Evolutionary conservation across 2,113 vertebrate species (phyloP).

Genomic region (Oncorhynchus tshawytscha): DNA sequence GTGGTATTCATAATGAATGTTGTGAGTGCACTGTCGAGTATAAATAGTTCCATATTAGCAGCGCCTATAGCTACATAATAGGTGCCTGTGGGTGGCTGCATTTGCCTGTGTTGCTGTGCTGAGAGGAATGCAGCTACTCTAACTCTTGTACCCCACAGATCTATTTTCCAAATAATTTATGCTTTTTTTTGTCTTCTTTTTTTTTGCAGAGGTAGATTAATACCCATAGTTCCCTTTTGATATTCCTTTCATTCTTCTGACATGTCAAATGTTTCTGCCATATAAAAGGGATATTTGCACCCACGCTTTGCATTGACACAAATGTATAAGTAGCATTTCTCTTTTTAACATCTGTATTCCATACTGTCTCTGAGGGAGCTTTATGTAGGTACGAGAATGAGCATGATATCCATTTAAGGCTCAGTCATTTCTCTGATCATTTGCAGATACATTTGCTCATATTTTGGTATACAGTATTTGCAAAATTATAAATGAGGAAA

Average conservation of each 20-base stretch:
- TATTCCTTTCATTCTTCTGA: conserved; percentile 50
- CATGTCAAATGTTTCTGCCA: conserved; percentile 18
- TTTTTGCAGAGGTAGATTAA: conserved; percentile 44
- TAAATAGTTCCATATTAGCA: conserved; percentile 38
- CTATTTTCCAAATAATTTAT: conserved; percentile 52
- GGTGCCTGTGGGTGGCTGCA: conserved; percentile 35
- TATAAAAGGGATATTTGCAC: conserved; percentile 27
- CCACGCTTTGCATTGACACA: conserved; percentile 26
- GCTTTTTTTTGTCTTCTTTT: background rate
- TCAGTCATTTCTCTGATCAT: background rate
- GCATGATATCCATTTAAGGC: background rate
- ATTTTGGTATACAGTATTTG: no score
- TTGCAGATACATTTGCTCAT: background rate
- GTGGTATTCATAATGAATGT: conserved; percentile 39
- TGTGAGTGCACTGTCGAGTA: conserved; percentile 37
- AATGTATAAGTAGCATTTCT: background rate
- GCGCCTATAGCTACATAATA: conserved; percentile 50
- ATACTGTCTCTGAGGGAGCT: background rate
- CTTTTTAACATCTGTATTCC: background rate
- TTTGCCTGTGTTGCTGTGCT: conserved; percentile 44
- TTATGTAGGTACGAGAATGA: background rate
- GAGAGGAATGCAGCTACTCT: conserved; percentile 23
- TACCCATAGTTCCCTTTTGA: conserved; percentile 44
- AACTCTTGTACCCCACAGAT: no score
- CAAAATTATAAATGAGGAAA: background rate